Conservation (phyloP, 2,113 vertebrate species). For the Chascanopsetta lugubris region DNA sequence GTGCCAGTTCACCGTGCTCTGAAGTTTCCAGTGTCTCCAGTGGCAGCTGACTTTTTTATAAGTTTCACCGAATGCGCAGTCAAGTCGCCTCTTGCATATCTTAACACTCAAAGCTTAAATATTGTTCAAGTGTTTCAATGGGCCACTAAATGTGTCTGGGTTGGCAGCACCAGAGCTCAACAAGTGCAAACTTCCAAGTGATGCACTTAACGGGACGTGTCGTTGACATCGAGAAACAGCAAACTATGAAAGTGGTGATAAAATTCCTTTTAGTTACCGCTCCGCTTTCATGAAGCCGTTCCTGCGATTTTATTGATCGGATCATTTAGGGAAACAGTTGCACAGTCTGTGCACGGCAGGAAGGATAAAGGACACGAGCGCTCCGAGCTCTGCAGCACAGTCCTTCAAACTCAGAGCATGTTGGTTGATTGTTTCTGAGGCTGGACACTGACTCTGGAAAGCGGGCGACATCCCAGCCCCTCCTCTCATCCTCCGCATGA, state of each 20-base stretch:
- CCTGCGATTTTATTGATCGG: not conserved
- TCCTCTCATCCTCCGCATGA: no score
- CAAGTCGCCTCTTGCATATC: slow-evolving; percentile 32
- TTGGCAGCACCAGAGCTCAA: slow-evolving; percentile 12
- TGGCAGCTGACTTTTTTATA: slow-evolving; percentile 39
- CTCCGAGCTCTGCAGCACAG: not conserved
- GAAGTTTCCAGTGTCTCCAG: slow-evolving; percentile 14
- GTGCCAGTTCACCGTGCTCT: slow-evolving; percentile 16
- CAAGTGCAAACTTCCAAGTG: not conserved
- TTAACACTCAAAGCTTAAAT: slow-evolving; percentile 29
- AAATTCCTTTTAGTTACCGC: not conserved
- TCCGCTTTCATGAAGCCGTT: not conserved
- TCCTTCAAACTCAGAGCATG: no score
- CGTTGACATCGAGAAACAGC: slow-evolving; percentile 27
- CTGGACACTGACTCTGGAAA: no score
- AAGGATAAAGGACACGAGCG: not conserved
- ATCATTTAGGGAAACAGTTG: not conserved
- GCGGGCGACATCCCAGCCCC: no score
- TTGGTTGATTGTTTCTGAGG: no score
- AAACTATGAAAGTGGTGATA: slow-evolving; percentile 7
- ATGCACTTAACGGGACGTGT: not conserved
- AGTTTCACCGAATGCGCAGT: slow-evolving; percentile 30
- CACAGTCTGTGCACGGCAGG: not conserved
- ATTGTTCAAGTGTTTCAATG: slow-evolving; percentile 30
- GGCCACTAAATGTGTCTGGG: slow-evolving; percentile 27